A percentile compares a stretch with the other conserved stretches of the same genome.
Evolutionary conservation across 2,797 vertebrate genomes (phyloP).

Genomic region (Macroramphosus scolopax): DNA sequence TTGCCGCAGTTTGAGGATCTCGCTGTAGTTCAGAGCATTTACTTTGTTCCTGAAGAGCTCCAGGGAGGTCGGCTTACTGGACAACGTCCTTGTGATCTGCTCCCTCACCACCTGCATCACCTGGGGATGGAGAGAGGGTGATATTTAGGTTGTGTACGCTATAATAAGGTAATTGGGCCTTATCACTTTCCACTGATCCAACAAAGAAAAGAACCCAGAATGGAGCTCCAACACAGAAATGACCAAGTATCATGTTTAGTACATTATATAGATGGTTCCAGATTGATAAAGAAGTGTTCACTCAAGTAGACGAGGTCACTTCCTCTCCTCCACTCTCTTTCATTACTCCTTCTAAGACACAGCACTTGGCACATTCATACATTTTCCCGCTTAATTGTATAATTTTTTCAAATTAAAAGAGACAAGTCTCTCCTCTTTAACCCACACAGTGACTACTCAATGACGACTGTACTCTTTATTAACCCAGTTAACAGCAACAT

Average conservation of each 20-base stretch:
- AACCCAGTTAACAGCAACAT: slow-evolving; percentile 11
- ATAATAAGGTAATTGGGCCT: no score
- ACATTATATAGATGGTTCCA: no score
- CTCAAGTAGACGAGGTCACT: neutral
- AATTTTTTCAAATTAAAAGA: no score
- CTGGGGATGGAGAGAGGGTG: slow-evolving; percentile 52
- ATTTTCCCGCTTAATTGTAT: no score
- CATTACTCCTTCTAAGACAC: neutral
- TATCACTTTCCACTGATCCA: no score
- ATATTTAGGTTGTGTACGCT: neutral
- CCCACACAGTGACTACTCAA: neutral
- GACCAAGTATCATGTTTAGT: no score
- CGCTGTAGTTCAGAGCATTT: slow-evolving; percentile 89
- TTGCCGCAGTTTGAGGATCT: slow-evolving; percentile 94
- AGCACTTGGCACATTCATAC: no score
- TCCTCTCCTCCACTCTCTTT: neutral
- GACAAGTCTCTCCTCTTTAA: neutral
- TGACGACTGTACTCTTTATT: slow-evolving; percentile 5
- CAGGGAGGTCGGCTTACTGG: slow-evolving; percentile 89
- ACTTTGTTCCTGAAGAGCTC: slow-evolving; percentile 96
- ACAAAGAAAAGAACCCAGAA: no score
- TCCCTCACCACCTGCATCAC: slow-evolving; percentile 97
- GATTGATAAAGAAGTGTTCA: no score
- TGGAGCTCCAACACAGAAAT: no score
- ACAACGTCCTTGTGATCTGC: slow-evolving; percentile 91